These are phyloP conservation scores for Clarias batrachus DNA, from an alignment of 2,113 vertebrate species.

Conservation along the genomic window DNA sequence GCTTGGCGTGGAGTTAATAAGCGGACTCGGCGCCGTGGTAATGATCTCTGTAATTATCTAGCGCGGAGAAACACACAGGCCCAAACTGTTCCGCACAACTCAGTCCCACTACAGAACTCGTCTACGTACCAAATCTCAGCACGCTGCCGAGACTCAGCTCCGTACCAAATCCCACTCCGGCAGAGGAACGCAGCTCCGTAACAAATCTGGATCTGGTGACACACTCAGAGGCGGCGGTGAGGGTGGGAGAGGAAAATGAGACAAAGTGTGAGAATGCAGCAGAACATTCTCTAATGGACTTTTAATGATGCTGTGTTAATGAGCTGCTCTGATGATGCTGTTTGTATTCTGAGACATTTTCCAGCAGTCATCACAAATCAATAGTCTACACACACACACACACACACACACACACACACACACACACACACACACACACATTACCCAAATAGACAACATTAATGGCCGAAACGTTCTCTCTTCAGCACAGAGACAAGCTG, in stretches of 20 bases:
- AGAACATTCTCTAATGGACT: constrained; percentile 13
- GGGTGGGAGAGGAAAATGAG: not conserved
- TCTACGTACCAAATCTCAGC: not conserved
- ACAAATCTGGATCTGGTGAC: not conserved
- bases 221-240: not conserved
- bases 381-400: constrained; percentile 3
- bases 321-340: constrained; percentile 25
- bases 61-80: too few species aligned
- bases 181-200: not conserved
- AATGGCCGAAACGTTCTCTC: not conserved
- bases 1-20: too few species aligned
- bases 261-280: not conserved
- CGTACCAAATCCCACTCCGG: not conserved
- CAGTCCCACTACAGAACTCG: not conserved
- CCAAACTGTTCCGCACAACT: not conserved
- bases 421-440: constrained; percentile 12
- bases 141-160: not conserved
- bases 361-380: constrained; percentile 33
- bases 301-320: constrained; percentile 22
- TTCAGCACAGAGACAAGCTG: not conserved
- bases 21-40: too few species aligned
- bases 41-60: too few species aligned
- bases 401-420: not conserved
- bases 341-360: constrained; percentile 28
- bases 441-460: not conserved